A percentile compares a stretch with the other conserved stretches of the same genome.
These are phyloP conservation scores for Tetragonisca angustula DNA, from an alignment of 2,888 invertebrate species.

Conservation along the genomic window DNA sequence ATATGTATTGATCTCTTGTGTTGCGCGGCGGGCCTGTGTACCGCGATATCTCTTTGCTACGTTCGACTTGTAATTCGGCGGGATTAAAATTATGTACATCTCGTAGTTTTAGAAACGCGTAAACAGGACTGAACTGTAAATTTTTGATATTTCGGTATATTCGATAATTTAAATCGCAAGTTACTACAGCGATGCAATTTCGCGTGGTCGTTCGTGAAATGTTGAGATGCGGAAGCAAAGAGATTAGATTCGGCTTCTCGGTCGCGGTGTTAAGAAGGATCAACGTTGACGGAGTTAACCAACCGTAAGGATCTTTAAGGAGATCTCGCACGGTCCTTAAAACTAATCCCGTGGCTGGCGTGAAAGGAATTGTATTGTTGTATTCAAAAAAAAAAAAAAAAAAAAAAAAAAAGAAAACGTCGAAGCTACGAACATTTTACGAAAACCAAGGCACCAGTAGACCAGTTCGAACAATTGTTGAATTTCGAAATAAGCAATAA, in stretches of 20 bases:
- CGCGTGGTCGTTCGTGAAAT: neutral
- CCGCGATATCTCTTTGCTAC: neutral
- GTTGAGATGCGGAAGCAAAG: slow-evolving; percentile 60
- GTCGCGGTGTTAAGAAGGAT: slow-evolving; percentile 74
- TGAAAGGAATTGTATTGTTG: slow-evolving; percentile 56
- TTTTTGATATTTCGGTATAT: too few species aligned
- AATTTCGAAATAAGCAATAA: too few species aligned
- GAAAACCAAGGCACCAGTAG: too few species aligned
- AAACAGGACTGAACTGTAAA: too few species aligned
- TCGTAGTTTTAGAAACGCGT: neutral
- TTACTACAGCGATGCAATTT: neutral
- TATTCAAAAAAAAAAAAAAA: slow-evolving; percentile 15
- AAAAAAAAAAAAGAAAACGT: slow-evolving; percentile 1
- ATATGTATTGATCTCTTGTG: neutral
- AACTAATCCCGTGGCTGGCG: slow-evolving; percentile 68
- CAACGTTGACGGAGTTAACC: slow-evolving; percentile 78
- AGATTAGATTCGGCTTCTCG: slow-evolving; percentile 65
- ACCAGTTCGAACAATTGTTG: too few species aligned
- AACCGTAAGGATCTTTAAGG: slow-evolving; percentile 73
- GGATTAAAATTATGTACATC: neutral
- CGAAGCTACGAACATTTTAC: neutral
- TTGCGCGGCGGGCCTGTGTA: neutral
- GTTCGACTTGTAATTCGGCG: neutral
- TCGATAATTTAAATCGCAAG: too few species aligned
- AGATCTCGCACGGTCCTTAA: slow-evolving; percentile 66